phyloP scores from a whole-genome alignment of 2,888 invertebrate genomes.

The Gymnocheta viridis region DNA sequence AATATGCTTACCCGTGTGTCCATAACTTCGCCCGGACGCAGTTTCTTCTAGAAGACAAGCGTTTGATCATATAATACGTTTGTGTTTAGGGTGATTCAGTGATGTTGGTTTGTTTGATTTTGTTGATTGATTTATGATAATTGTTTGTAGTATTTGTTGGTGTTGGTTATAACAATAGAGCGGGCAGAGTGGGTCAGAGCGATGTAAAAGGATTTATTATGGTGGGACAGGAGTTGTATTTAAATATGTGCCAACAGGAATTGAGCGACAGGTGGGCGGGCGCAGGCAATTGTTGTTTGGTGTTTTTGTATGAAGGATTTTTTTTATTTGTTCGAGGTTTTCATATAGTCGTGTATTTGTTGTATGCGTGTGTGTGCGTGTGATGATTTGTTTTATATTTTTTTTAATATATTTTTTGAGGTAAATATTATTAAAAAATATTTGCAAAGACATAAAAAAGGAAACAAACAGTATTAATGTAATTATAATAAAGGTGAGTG shows the following conservation, averaged over 20 bases:
- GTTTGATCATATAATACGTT: slow-evolving; percentile 52
- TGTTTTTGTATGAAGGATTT: slow-evolving; percentile 11
- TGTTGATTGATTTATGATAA: slow-evolving; percentile 50
- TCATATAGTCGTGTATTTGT: slow-evolving; percentile 31
- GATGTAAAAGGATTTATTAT: slow-evolving; percentile 23
- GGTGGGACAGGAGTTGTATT: slow-evolving; percentile 13
- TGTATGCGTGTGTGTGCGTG: slow-evolving; percentile 5
- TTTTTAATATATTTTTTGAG: slow-evolving; percentile 5
- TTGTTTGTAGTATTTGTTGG: slow-evolving; percentile 64
- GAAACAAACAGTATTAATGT: slow-evolving; percentile 47
- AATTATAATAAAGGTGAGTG: no score
- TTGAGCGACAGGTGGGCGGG: neutral
- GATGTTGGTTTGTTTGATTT: slow-evolving; percentile 46
- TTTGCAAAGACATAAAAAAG: slow-evolving; percentile 52
- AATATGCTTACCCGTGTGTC: slow-evolving; percentile 92
- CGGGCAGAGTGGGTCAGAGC: neutral
- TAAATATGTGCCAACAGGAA: slow-evolving; percentile 3
- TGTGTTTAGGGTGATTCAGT: slow-evolving; percentile 66
- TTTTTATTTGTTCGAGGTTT: slow-evolving; percentile 11
- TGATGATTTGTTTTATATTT: slow-evolving; percentile 22
- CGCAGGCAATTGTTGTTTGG: slow-evolving; percentile 49
- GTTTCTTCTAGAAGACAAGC: slow-evolving; percentile 83
- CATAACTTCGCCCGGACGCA: slow-evolving; percentile 96
- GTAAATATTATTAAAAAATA: slow-evolving; percentile 29
- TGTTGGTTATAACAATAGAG: slow-evolving; percentile 10